Evolutionary conservation across 1,140 invertebrate species (phyloP).

Genomic region (Dendrolimus punctatus): DNA sequence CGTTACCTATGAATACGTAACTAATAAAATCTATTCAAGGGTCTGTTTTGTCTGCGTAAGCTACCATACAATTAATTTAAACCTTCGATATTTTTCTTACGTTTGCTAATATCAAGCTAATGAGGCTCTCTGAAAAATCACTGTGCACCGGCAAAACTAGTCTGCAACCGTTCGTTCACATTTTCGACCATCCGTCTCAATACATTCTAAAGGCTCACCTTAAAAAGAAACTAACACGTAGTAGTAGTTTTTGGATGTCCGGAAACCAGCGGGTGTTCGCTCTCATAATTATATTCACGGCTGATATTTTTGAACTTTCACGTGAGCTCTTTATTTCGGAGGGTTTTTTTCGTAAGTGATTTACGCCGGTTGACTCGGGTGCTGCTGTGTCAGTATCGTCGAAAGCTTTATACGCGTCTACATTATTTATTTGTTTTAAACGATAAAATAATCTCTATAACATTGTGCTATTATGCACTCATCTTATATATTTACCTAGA

Average conservation of each 20-base stretch:
- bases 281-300: slow-evolving; percentile 67
- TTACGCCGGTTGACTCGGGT: slow-evolving; percentile 54
- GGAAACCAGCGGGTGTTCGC: slow-evolving; percentile 65
- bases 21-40: too few relatives aligned
- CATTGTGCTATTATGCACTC: slow-evolving; percentile 7
- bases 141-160: too few relatives aligned
- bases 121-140: too few relatives aligned
- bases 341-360: slow-evolving; percentile 62
- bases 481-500: slow-evolving; percentile 1
- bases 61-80: too few relatives aligned
- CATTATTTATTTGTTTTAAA: slow-evolving; percentile 66
- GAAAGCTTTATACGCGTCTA: slow-evolving; percentile 59
- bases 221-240: slow-evolving; percentile 16
- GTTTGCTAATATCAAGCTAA: too few relatives aligned
- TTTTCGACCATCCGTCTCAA: too few relatives aligned
- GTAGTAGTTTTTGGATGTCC: slow-evolving; percentile 38
- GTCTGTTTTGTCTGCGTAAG: too few relatives aligned
- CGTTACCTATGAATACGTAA: too few relatives aligned
- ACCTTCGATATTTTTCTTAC: too few relatives aligned
- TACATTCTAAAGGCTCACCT: too few relatives aligned
- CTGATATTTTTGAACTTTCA: slow-evolving; percentile 69
- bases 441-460: slow-evolving; percentile 30
- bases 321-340: slow-evolving; percentile 61
- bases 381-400: slow-evolving; percentile 54
- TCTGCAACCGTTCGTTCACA: too few relatives aligned